Evolutionary conservation across 2,888 invertebrate genomes (phyloP).

Genomic region (Drosophila infuscata): DNA sequence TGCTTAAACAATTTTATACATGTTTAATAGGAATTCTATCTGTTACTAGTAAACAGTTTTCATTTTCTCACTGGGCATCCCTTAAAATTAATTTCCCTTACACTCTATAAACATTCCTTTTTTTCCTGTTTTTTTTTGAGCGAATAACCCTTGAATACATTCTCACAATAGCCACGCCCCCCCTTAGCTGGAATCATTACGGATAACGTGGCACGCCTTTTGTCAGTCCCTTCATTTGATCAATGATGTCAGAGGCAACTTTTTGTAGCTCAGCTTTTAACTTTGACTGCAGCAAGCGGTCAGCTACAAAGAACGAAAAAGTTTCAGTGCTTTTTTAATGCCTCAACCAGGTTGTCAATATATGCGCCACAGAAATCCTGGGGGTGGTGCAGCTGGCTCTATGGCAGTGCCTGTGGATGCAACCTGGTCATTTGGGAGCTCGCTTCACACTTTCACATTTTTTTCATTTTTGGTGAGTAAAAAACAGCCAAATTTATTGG

Average conservation of each 20-base stretch:
- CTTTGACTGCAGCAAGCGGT: constrained; percentile 75
- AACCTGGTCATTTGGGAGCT: constrained; percentile 56
- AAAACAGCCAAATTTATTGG: constrained; percentile 64
- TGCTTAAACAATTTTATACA: not conserved
- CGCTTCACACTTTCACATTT: constrained; percentile 60
- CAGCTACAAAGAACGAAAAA: constrained; percentile 72
- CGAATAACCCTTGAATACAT: constrained; percentile 19
- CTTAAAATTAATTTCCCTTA: not conserved
- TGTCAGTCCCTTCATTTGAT: constrained; percentile 53
- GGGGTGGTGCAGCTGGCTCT: not conserved
- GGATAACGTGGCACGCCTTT: constrained; percentile 42
- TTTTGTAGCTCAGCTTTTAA: constrained; percentile 64
- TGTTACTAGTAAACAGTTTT: not conserved
- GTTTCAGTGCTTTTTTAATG: constrained; percentile 37
- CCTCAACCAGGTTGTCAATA: constrained; percentile 20
- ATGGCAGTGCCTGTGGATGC: constrained; percentile 14
- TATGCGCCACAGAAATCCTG: constrained; percentile 14
- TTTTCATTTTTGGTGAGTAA: constrained; percentile 8
- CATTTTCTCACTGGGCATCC: not conserved
- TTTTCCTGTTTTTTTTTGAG: not conserved
- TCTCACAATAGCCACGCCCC: constrained; percentile 12
- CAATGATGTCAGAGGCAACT: constrained; percentile 57
- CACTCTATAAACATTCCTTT: constrained; percentile 7
- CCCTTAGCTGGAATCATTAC: constrained; percentile 37
- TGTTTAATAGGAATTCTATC: not conserved